A percentile compares a stretch with the other conserved stretches of the same genome.
These are phyloP conservation scores for Cheirogaleus major DNA, from an alignment of 2,797 vertebrate genomes.

Conservation along the genomic window DNA sequence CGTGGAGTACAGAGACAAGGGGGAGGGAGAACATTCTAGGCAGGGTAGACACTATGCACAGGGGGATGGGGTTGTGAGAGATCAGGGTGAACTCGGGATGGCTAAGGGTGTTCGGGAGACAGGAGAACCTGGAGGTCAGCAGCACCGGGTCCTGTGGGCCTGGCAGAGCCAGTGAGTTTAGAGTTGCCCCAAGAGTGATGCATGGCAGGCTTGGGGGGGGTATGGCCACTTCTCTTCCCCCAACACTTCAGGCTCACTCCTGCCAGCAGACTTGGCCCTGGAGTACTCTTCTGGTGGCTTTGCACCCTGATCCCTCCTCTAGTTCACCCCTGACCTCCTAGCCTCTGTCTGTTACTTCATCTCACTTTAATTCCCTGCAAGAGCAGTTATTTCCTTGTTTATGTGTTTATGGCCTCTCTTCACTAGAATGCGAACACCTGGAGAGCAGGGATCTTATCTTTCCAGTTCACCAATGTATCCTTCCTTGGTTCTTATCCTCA, in stretches of 20 bases:
- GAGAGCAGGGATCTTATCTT: neutral
- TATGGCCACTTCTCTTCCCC: neutral
- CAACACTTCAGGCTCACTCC: neutral
- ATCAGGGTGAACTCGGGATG: neutral
- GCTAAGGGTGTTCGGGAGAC: neutral
- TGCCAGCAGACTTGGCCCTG: neutral
- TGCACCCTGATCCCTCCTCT: neutral
- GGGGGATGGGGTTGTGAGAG: neutral
- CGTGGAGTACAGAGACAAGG: neutral
- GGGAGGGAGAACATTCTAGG: neutral
- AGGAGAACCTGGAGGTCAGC: neutral
- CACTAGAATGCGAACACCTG: neutral
- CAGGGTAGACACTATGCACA: neutral
- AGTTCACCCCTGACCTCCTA: neutral
- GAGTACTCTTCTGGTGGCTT: neutral
- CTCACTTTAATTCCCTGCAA: neutral
- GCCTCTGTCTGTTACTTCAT: neutral
- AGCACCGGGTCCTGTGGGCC: neutral
- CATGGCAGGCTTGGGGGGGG: neutral
- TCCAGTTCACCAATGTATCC: neutral
- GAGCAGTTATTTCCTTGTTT: neutral
- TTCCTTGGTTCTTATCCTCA: neutral
- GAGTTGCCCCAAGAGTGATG: neutral
- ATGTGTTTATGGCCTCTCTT: neutral
- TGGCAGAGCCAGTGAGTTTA: neutral